phyloP scores from a whole-genome alignment of 2,888 invertebrate genomes.

The Stictocephala bisonia region DNA sequence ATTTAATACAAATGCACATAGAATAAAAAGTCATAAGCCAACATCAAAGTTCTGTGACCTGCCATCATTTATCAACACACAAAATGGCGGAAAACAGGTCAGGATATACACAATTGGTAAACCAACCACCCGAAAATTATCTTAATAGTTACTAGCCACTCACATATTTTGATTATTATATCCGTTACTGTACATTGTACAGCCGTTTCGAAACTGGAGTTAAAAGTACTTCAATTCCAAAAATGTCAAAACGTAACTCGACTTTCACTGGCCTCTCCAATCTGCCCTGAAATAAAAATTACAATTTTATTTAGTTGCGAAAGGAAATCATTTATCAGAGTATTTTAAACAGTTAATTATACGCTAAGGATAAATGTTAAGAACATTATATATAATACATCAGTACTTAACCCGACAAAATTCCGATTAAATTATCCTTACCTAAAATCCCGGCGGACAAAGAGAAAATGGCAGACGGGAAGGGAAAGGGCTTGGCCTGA shows the following conservation, averaged over 20 bases:
- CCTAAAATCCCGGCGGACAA: conserved; percentile 71
- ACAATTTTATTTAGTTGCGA: background rate
- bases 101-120: conserved; percentile 60
- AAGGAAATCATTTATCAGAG: background rate
- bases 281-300: conserved; percentile 56
- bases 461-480: conserved; percentile 68
- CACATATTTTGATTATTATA: conserved; percentile 65
- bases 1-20: no score
- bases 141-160: conserved; percentile 56
- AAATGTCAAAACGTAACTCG: background rate
- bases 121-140: background rate
- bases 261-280: conserved; percentile 42
- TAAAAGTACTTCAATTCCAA: background rate
- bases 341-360: background rate
- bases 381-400: no score
- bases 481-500: conserved; percentile 17
- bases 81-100: conserved; percentile 52
- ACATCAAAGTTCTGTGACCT: no score
- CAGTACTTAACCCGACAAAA: no score
- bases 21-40: no score
- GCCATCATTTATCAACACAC: no score
- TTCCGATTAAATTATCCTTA: conserved; percentile 27
- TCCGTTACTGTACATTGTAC: conserved; percentile 67
- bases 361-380: no score
- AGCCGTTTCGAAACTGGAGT: conserved; percentile 57